Evolutionary conservation across 2,797 vertebrate genomes (phyloP).

Genomic region (Rhincodon typus): DNA sequence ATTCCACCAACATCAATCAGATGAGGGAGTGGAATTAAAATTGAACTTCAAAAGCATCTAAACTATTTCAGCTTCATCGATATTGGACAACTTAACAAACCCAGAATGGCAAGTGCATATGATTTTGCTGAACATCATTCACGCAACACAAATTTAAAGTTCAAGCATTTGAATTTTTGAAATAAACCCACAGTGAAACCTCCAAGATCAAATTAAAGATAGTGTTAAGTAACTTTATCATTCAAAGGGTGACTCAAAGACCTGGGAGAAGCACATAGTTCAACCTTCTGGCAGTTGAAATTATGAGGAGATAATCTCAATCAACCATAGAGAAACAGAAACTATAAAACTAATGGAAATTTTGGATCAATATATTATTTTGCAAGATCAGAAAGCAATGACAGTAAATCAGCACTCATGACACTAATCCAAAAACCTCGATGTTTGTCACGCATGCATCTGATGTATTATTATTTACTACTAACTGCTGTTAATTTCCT

Average conservation of each 20-base stretch:
- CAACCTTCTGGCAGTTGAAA: background rate
- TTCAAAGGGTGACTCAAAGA: background rate
- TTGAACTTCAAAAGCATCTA: background rate
- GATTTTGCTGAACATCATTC: background rate
- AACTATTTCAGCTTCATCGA: background rate
- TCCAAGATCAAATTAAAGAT: background rate
- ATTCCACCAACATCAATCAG: background rate
- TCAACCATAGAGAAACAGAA: background rate
- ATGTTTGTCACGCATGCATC: background rate
- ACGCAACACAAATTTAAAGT: background rate
- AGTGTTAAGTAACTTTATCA: background rate
- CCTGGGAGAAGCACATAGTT: background rate
- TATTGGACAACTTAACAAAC: background rate
- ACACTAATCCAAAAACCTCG: background rate
- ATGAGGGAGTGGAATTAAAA: background rate
- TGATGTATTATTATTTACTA: background rate
- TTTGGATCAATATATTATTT: background rate
- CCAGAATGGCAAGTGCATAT: background rate
- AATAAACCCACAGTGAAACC: too few species aligned
- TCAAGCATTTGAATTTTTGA: too few species aligned
- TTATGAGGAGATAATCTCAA: background rate
- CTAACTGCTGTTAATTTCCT: background rate
- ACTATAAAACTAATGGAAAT: background rate
- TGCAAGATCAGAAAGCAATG: background rate
- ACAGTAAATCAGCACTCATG: background rate